Evolutionary conservation across 2,113 vertebrate species (phyloP).

Genomic region (Nothobranchius furzeri): DNA sequence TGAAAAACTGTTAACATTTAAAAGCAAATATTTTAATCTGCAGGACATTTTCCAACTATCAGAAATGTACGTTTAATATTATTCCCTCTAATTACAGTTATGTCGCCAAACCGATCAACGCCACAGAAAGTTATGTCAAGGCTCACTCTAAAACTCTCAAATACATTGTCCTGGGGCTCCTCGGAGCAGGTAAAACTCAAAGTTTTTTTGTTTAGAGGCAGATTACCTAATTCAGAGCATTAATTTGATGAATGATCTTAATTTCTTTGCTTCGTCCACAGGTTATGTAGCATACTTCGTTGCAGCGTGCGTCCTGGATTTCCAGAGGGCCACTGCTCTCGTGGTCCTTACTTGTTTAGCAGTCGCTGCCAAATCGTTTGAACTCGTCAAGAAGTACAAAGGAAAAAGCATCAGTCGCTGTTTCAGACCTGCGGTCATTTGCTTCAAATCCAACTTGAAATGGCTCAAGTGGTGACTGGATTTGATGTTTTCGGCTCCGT

Average conservation of each 20-base stretch:
- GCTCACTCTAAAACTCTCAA: conserved; percentile 72
- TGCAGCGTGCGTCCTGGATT: conserved; percentile 85
- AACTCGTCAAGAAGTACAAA: conserved; percentile 77
- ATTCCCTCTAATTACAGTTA: conserved; percentile 59
- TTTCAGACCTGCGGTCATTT: conserved; percentile 62
- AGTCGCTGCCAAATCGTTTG: conserved; percentile 63
- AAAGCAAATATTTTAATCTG: neutral
- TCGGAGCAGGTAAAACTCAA: conserved; percentile 74
- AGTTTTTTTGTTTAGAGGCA: neutral
- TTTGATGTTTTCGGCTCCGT: neutral
- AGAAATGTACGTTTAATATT: neutral
- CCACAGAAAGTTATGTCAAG: conserved; percentile 69
- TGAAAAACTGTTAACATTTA: neutral
- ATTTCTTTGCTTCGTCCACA: conserved; percentile 52
- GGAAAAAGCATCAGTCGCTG: conserved; percentile 74
- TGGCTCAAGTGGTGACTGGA: conserved; percentile 91
- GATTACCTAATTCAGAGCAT: neutral
- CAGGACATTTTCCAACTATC: neutral
- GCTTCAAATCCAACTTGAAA: conserved; percentile 68
- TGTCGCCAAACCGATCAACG: conserved; percentile 62
- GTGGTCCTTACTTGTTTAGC: conserved; percentile 84
- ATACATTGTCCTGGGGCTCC: conserved; percentile 61
- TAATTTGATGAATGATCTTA: neutral
- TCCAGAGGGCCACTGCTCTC: conserved; percentile 85
- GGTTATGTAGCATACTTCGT: conserved; percentile 88